Conservation (phyloP, 2,113 vertebrate genomes). For the Petaurus breviceps region DNA sequence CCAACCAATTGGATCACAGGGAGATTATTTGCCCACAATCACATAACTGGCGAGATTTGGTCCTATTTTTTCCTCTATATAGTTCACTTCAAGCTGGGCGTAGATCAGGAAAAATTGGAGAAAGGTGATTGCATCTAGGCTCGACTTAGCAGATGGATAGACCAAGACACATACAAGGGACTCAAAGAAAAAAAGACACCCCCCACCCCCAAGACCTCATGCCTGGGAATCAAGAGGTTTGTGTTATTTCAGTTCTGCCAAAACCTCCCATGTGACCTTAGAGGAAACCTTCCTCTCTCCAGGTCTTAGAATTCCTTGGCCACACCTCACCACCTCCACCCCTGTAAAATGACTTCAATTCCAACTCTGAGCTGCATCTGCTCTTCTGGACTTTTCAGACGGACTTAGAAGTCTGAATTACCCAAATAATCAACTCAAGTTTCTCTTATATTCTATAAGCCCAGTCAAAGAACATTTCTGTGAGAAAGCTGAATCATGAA, state of each 20-base stretch:
- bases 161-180: not conserved
- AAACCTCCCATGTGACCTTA: not conserved
- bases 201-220: not conserved
- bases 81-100: not conserved
- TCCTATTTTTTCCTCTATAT: not conserved
- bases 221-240: not conserved
- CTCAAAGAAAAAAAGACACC: not conserved
- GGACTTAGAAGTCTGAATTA: not conserved
- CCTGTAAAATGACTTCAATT: not conserved
- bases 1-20: not conserved
- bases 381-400: not conserved
- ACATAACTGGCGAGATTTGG: not conserved
- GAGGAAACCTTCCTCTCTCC: not conserved
- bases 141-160: not conserved
- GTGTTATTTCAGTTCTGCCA: not conserved
- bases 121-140: not conserved
- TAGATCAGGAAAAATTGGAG: not conserved
- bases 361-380: not conserved
- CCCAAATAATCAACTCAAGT: not conserved
- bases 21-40: not conserved
- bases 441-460: not conserved
- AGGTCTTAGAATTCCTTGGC: not conserved
- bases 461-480: conserved; percentile 27
- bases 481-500: conserved; percentile 51
- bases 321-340: not conserved